A percentile compares a stretch with the other conserved stretches of the same genome.
Conservation (phyloP, 2,888 invertebrate genomes). For the Meloe dianella region DNA sequence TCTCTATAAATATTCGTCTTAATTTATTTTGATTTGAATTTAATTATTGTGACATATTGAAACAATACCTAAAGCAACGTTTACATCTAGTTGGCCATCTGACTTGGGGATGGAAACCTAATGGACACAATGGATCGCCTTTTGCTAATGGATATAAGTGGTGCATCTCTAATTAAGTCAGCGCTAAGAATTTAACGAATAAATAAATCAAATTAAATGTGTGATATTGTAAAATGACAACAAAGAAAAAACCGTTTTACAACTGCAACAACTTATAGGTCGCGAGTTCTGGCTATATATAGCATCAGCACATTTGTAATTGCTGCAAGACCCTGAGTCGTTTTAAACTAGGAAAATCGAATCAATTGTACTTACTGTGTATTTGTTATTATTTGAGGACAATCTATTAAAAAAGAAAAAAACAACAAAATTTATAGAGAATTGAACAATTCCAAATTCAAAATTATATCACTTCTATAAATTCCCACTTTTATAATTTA, state of each 20-base stretch:
- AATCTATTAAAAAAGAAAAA: slow-evolving; percentile 2
- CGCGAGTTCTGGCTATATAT: slow-evolving; percentile 46
- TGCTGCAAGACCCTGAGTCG: slow-evolving; percentile 34
- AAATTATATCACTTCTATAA: slow-evolving; percentile 1
- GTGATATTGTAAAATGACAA: slow-evolving; percentile 16
- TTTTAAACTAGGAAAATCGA: slow-evolving; percentile 22
- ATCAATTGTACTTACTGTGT: slow-evolving; percentile 36
- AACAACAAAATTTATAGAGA: slow-evolving; percentile 15
- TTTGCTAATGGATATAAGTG: slow-evolving; percentile 79
- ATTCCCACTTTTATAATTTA: background rate
- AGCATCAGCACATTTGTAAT: slow-evolving; percentile 42
- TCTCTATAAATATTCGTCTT: slow-evolving; percentile 67
- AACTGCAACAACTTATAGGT: slow-evolving; percentile 41
- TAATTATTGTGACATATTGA: background rate
- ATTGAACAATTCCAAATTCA: slow-evolving; percentile 8
- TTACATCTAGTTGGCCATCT: slow-evolving; percentile 94
- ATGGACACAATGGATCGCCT: slow-evolving; percentile 87
- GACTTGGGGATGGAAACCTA: slow-evolving; percentile 94
- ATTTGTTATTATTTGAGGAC: slow-evolving; percentile 32
- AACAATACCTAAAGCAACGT: slow-evolving; percentile 78
- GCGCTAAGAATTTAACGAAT: slow-evolving; percentile 24
- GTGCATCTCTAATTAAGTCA: slow-evolving; percentile 63
- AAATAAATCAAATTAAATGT: slow-evolving; percentile 17
- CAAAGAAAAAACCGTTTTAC: slow-evolving; percentile 28
- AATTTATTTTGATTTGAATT: background rate